phyloP scores from a whole-genome alignment of 2,888 invertebrate species.

The Ferrisia virgata region DNA sequence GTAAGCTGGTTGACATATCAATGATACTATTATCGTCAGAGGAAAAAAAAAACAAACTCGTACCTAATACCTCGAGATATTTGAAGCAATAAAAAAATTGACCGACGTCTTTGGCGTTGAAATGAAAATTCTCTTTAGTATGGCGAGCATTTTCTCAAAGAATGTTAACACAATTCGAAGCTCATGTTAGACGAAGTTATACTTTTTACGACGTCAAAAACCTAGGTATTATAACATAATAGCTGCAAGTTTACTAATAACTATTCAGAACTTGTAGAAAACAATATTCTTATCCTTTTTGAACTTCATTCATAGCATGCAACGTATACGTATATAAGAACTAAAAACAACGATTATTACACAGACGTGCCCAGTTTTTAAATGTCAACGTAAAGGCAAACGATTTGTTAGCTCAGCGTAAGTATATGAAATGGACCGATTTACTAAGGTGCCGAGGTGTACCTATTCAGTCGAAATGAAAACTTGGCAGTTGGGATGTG shows the following conservation, averaged over 20 bases:
- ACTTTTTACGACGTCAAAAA: constrained; percentile 1
- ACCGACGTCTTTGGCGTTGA: background rate
- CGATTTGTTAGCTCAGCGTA: background rate
- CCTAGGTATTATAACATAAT: background rate
- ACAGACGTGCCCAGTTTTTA: constrained; percentile 15
- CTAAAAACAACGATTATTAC: constrained; percentile 36
- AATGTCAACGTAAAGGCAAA: background rate
- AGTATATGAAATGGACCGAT: background rate
- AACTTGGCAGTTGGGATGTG: background rate
- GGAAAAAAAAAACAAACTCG: too few relatives aligned
- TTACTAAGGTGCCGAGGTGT: too few relatives aligned
- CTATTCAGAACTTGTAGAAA: constrained; percentile 39
- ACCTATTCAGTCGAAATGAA: background rate
- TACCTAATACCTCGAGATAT: too few relatives aligned
- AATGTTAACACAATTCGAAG: background rate
- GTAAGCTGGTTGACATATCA: too few relatives aligned
- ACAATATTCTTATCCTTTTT: constrained; percentile 37
- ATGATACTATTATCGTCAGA: too few relatives aligned
- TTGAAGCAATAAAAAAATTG: background rate
- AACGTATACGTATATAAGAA: background rate
- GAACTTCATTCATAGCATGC: constrained; percentile 21
- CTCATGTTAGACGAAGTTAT: background rate
- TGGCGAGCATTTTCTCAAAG: background rate
- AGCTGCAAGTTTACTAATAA: constrained; percentile 16
- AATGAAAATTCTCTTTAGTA: background rate